These are phyloP conservation scores for Nyctibius grandis DNA, from an alignment of 2,797 vertebrate species.

Conservation along the genomic window DNA sequence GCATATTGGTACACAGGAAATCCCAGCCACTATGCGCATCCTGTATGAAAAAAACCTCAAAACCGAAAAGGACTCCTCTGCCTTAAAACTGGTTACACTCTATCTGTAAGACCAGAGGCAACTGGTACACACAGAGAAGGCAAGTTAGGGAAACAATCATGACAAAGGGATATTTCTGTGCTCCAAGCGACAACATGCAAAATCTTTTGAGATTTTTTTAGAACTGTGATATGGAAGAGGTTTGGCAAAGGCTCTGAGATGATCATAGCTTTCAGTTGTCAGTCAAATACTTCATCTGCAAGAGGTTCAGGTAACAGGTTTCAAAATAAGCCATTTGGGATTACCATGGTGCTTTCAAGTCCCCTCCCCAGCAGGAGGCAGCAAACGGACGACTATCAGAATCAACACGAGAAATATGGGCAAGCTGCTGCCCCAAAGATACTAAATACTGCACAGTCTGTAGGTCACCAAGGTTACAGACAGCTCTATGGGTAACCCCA, in stretches of 20 bases:
- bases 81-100: not conserved
- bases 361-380: not conserved
- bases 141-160: not conserved
- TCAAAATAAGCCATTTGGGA: not conserved
- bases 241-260: not conserved
- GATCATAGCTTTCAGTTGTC: not conserved
- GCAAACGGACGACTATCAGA: not conserved
- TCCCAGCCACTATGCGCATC: not conserved
- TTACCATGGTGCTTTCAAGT: not conserved
- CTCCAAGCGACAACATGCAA: not conserved
- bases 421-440: not conserved
- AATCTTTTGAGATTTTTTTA: not conserved
- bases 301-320: not conserved
- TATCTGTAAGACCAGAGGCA: not conserved
- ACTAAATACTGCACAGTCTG: not conserved
- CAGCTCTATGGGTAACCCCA: not conserved
- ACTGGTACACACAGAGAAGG: not conserved
- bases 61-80: not conserved
- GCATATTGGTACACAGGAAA: not conserved
- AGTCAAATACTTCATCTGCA: not conserved
- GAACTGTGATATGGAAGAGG: not conserved
- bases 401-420: not conserved
- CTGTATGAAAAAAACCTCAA: not conserved
- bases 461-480: not conserved
- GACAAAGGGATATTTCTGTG: not conserved